Conservation (phyloP, 2,888 invertebrate genomes). For the Lycaena phlaeas region DNA sequence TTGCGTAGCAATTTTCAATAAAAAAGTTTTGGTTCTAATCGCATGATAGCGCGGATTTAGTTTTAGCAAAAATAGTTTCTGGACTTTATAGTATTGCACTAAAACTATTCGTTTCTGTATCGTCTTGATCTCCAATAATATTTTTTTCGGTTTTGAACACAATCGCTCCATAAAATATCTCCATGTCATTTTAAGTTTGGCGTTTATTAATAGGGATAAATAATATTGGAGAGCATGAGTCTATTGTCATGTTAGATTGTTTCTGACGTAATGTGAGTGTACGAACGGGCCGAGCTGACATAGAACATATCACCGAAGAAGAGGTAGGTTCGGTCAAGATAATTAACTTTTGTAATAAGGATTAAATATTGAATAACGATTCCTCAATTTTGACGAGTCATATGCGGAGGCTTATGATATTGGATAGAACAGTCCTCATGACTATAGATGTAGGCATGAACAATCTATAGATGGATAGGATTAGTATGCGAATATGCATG, state of each 20-base stretch:
- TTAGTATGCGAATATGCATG: slow-evolving; percentile 62
- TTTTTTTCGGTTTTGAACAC: slow-evolving; percentile 24
- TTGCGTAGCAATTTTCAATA: not conserved
- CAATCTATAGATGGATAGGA: slow-evolving; percentile 39
- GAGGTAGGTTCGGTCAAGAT: slow-evolving; percentile 66
- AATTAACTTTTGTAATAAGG: slow-evolving; percentile 21
- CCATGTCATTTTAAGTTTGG: slow-evolving; percentile 1
- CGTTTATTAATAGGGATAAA: slow-evolving; percentile 30
- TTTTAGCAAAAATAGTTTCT: slow-evolving; percentile 12
- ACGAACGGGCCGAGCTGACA: slow-evolving; percentile 57
- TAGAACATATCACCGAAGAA: slow-evolving; percentile 57
- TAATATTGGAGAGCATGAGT: slow-evolving; percentile 64
- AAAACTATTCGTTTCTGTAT: slow-evolving; percentile 15
- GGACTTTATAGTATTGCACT: slow-evolving; percentile 19
- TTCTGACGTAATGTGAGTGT: slow-evolving; percentile 67
- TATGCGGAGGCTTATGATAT: slow-evolving; percentile 53
- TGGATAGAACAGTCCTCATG: slow-evolving; percentile 69
- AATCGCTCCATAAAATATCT: not conserved
- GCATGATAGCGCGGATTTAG: slow-evolving; percentile 2
- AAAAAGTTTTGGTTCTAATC: not conserved
- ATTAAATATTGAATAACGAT: slow-evolving; percentile 29
- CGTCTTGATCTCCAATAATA: slow-evolving; percentile 56
- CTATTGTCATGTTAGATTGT: slow-evolving; percentile 74
- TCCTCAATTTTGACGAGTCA: slow-evolving; percentile 62
- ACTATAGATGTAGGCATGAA: slow-evolving; percentile 57